phyloP scores from a whole-genome alignment of 2,888 invertebrate species.

The Mimumesa dahlbomi region DNA sequence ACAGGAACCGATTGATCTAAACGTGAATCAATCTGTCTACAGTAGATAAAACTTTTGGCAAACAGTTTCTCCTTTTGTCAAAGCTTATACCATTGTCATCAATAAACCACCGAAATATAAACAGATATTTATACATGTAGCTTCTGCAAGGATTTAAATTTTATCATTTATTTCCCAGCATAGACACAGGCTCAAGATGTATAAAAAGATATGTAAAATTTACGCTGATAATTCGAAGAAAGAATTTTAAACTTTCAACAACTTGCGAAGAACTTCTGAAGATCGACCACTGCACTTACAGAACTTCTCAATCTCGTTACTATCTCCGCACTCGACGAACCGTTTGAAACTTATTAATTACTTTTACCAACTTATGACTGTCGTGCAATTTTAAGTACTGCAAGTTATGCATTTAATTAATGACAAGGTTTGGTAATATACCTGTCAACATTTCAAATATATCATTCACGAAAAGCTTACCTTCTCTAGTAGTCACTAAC shows the following conservation, averaged over 20 bases:
- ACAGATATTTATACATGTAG: too few relatives aligned
- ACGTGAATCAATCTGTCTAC: constrained; percentile 72
- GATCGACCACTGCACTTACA: constrained; percentile 3
- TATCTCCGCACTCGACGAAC: constrained; percentile 19
- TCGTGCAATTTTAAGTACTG: constrained; percentile 42
- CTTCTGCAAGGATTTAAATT: too few relatives aligned
- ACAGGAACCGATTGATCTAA: constrained; percentile 66
- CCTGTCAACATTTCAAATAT: constrained; percentile 7
- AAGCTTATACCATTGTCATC: constrained; percentile 23
- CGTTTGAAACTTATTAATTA: constrained; percentile 48
- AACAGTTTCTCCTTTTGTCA: constrained; percentile 57
- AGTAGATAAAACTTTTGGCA: constrained; percentile 73
- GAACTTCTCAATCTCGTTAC: constrained; percentile 48
- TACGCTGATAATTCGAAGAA: constrained; percentile 1
- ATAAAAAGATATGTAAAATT: too few relatives aligned
- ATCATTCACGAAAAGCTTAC: constrained; percentile 8
- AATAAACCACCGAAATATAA: too few relatives aligned
- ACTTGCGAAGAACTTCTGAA: not conserved
- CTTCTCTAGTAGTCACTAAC: not conserved
- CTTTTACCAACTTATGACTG: constrained; percentile 21
- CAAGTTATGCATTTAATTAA: constrained; percentile 28
- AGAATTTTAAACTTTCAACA: constrained; percentile 13
- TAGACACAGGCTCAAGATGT: too few relatives aligned
- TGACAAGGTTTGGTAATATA: constrained; percentile 18
- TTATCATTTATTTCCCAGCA: too few relatives aligned